These are phyloP conservation scores for Chlorodrepanis virens DNA, from an alignment of 2,113 vertebrate species.

Conservation along the genomic window DNA sequence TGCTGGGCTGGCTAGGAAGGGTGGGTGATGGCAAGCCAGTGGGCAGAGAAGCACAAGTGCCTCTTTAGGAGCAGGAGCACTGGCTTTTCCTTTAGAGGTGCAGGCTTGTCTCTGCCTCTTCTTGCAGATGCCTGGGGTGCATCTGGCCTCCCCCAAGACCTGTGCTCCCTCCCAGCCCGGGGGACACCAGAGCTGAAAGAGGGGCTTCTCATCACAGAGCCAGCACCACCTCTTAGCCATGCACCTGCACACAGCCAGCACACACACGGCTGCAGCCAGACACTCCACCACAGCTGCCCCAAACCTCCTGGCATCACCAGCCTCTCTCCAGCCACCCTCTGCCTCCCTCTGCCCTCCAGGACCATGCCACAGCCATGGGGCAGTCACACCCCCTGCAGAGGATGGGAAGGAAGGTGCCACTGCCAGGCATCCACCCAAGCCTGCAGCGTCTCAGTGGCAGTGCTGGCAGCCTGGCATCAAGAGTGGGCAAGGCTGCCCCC, in stretches of 20 bases:
- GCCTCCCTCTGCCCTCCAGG: not conserved
- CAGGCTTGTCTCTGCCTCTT: not conserved
- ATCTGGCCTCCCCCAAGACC: not conserved
- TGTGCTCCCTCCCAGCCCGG: not conserved
- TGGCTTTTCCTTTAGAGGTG: not conserved
- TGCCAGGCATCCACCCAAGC: too few relatives aligned
- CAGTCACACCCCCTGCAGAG: fast-evolving
- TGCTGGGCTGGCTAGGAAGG: not conserved
- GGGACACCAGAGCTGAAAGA: not conserved
- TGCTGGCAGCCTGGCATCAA: not conserved
- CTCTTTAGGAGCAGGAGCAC: not conserved
- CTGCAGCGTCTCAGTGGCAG: fast-evolving
- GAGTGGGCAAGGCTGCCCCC: too few relatives aligned
- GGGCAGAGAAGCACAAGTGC: fast-evolving
- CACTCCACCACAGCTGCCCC: not conserved
- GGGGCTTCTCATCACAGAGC: not conserved
- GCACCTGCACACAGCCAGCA: too few relatives aligned
- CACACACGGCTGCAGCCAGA: not conserved
- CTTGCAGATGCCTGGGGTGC: too few relatives aligned
- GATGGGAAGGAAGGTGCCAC: not conserved
- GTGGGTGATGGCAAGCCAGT: not conserved
- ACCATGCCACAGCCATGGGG: not conserved
- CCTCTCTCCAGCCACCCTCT: not conserved
- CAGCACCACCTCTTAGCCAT: not conserved
- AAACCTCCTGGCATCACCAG: fast-evolving